phyloP scores from a whole-genome alignment of 2,113 vertebrate species.

The Perca flavescens region DNA sequence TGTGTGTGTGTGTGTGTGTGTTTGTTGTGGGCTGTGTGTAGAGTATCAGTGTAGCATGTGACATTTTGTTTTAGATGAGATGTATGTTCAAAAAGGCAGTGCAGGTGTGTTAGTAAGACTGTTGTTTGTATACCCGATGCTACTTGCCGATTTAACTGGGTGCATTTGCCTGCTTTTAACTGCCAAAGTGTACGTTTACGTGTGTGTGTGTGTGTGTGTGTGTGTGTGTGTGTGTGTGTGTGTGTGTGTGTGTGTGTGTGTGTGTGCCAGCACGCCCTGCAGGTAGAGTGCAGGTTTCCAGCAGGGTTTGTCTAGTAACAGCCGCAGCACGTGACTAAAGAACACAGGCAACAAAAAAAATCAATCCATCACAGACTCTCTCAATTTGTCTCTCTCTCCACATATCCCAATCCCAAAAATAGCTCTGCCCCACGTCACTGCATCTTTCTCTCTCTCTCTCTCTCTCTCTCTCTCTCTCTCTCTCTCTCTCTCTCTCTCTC shows the following conservation, averaged over 20 bases:
- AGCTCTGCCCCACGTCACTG: slow-evolving; percentile 63
- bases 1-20: slow-evolving; percentile 25
- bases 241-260: slow-evolving; percentile 25
- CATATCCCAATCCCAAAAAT: slow-evolving; percentile 71
- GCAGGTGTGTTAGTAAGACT: slow-evolving; percentile 25
- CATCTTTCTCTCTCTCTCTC: neutral
- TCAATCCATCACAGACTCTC: slow-evolving; percentile 73
- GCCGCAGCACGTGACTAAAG: slow-evolving; percentile 66
- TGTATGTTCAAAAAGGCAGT: neutral
- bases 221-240: slow-evolving; percentile 3
- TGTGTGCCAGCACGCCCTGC: slow-evolving; percentile 54
- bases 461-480: no score
- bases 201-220: neutral
- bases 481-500: no score
- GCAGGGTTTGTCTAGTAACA: slow-evolving; percentile 67
- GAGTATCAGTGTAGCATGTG: slow-evolving; percentile 22
- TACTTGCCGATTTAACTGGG: slow-evolving; percentile 30
- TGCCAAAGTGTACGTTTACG: neutral
- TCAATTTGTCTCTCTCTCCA: slow-evolving; percentile 59
- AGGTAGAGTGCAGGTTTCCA: slow-evolving; percentile 58
- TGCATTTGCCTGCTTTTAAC: slow-evolving; percentile 24
- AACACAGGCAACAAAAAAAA: slow-evolving; percentile 55
- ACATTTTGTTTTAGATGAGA: slow-evolving; percentile 26
- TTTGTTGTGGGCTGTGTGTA: slow-evolving; percentile 3
- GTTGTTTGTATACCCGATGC: slow-evolving; percentile 15